phyloP scores from a whole-genome alignment of 2,888 invertebrate species.

The Hesperia comma region DNA sequence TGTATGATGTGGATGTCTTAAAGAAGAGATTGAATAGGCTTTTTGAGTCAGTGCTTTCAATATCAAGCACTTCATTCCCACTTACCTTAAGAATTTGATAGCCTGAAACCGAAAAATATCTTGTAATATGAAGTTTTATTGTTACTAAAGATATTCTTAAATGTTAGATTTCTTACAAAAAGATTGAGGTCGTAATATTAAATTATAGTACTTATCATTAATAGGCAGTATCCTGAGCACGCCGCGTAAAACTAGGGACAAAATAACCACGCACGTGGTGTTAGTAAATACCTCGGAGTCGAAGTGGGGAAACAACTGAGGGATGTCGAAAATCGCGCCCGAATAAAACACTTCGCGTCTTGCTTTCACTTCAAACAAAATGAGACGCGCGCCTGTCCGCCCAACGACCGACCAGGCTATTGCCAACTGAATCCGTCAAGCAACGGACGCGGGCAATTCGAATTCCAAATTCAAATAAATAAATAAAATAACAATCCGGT shows the following conservation, averaged over 20 bases:
- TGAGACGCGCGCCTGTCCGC: constrained; percentile 65
- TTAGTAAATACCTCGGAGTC: constrained; percentile 51
- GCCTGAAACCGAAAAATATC: too few species aligned
- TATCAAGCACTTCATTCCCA: too few species aligned
- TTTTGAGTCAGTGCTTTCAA: too few species aligned
- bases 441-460: constrained; percentile 65
- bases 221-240: constrained; percentile 30
- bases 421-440: constrained; percentile 62
- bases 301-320: constrained; percentile 66
- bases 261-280: constrained; percentile 50
- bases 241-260: constrained; percentile 37
- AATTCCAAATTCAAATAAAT: constrained; percentile 42
- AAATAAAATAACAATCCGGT: constrained; percentile 41
- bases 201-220: neutral
- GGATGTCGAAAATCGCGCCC: constrained; percentile 78
- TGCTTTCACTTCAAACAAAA: constrained; percentile 81
- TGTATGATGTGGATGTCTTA: too few species aligned
- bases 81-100: too few species aligned
- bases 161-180: too few species aligned
- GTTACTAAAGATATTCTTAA: too few species aligned
- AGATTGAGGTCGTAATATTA: too few species aligned
- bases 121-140: too few species aligned
- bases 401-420: constrained; percentile 59
- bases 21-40: too few species aligned
- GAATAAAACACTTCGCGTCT: constrained; percentile 76